Evolutionary conservation across 2,797 vertebrate species (phyloP).

Genomic region (Xenops minutus): DNA sequence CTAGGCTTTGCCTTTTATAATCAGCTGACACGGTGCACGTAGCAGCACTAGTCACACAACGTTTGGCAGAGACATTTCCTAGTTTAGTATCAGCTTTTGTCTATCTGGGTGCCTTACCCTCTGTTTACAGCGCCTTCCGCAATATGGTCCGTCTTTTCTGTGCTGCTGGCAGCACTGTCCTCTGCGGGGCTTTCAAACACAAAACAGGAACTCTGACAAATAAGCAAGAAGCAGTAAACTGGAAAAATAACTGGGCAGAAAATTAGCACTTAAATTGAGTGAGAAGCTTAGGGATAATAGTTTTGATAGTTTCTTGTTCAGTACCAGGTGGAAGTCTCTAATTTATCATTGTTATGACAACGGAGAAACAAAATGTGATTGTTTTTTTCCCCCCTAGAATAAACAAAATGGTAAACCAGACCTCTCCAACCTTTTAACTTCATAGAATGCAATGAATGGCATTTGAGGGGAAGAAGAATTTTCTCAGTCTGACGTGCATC

Average conservation of each 20-base stretch:
- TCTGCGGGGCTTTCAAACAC: background rate
- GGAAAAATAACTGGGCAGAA: background rate
- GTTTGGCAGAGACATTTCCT: conserved; percentile 48
- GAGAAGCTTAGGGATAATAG: background rate
- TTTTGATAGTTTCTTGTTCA: background rate
- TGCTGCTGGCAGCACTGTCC: background rate
- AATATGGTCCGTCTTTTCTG: background rate
- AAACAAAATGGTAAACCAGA: background rate
- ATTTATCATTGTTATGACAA: conserved; percentile 4
- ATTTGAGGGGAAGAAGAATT: background rate
- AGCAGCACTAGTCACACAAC: background rate
- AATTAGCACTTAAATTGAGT: background rate
- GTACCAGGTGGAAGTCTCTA: background rate
- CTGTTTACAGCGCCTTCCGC: background rate
- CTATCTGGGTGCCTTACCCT: background rate
- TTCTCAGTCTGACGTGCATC: background rate
- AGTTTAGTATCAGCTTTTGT: conserved; percentile 49
- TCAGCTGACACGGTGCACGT: background rate
- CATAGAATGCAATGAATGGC: background rate
- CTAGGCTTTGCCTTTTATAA: conserved; percentile 9
- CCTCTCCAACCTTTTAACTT: background rate
- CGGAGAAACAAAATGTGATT: background rate
- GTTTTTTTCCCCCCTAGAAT: background rate
- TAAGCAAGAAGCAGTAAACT: background rate
- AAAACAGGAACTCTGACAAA: background rate